Conservation (phyloP, 2,888 invertebrate genomes). For the Eupeodes latifasciatus region DNA sequence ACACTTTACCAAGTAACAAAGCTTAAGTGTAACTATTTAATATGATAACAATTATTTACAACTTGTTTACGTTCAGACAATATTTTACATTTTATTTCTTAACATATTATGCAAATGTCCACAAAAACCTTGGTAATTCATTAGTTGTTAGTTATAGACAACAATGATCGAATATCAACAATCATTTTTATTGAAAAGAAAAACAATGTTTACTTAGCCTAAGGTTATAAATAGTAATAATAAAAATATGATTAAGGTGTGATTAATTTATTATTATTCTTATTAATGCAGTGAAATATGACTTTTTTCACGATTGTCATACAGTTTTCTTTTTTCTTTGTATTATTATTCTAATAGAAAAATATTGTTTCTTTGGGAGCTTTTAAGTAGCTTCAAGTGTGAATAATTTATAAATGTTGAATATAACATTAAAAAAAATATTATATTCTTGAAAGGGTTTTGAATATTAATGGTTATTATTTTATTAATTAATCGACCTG, state of each 20-base stretch:
- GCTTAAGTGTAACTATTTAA: background rate
- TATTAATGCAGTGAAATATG: background rate
- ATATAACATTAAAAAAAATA: background rate
- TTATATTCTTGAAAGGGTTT: no score
- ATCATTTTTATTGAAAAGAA: background rate
- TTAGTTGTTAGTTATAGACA: background rate
- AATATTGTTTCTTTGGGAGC: background rate
- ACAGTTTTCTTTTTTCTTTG: background rate
- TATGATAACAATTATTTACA: background rate
- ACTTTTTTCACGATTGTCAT: background rate
- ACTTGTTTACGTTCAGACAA: background rate
- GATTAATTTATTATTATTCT: constrained; percentile 12
- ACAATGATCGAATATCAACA: constrained; percentile 32
- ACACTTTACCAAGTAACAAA: background rate
- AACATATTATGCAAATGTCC: constrained; percentile 2
- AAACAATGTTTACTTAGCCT: constrained; percentile 13
- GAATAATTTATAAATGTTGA: background rate
- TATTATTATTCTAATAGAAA: background rate
- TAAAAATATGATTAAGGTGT: constrained; percentile 7
- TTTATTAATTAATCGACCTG: no score
- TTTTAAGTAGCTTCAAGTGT: background rate
- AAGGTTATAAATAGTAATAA: constrained; percentile 9
- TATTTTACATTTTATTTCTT: background rate
- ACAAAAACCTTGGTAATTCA: constrained; percentile 3
- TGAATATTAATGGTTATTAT: no score